These are phyloP conservation scores for Mystacides longicornis DNA, from an alignment of 2,888 invertebrate genomes.

Conservation along the genomic window DNA sequence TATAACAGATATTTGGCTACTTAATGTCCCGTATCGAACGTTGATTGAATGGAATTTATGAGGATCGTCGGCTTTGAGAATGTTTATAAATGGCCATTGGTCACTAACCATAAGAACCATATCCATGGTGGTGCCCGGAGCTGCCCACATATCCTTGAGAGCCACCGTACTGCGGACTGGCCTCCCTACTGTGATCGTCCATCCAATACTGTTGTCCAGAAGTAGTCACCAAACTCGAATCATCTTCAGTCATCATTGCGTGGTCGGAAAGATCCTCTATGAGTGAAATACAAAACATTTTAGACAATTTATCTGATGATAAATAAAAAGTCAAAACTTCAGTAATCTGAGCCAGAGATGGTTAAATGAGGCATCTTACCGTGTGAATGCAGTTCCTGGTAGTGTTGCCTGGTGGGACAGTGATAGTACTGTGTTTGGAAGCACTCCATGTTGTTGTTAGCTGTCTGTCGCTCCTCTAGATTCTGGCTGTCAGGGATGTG, in stretches of 20 bases:
- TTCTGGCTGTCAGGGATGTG: slow-evolving; percentile 24
- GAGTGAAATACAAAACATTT: no score
- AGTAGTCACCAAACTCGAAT: slow-evolving; percentile 5
- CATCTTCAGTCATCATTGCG: slow-evolving; percentile 11
- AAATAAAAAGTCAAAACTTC: slow-evolving; percentile 1
- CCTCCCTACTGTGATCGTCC: slow-evolving; percentile 6
- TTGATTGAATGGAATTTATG: no score
- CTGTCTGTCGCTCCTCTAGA: slow-evolving; percentile 31
- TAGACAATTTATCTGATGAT: slow-evolving; percentile 9
- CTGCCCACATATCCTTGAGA: neutral
- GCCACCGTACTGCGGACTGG: slow-evolving; percentile 7
- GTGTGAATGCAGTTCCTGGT: slow-evolving; percentile 22
- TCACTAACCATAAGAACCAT: slow-evolving; percentile 8
- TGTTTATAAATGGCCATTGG: no score
- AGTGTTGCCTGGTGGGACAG: slow-evolving; percentile 17
- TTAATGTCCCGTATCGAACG: no score
- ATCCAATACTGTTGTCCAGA: slow-evolving; percentile 10
- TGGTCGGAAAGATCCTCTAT: slow-evolving; percentile 13
- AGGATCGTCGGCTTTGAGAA: no score
- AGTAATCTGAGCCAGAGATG: neutral
- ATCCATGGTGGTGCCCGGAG: slow-evolving; percentile 2
- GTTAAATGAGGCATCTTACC: slow-evolving; percentile 11
- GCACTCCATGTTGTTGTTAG: slow-evolving; percentile 33
- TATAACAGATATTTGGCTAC: no score
- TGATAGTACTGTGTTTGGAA: slow-evolving; percentile 42